These are phyloP conservation scores for Bombus polaris DNA, from an alignment of 1,140 invertebrate species.

Conservation along the genomic window DNA sequence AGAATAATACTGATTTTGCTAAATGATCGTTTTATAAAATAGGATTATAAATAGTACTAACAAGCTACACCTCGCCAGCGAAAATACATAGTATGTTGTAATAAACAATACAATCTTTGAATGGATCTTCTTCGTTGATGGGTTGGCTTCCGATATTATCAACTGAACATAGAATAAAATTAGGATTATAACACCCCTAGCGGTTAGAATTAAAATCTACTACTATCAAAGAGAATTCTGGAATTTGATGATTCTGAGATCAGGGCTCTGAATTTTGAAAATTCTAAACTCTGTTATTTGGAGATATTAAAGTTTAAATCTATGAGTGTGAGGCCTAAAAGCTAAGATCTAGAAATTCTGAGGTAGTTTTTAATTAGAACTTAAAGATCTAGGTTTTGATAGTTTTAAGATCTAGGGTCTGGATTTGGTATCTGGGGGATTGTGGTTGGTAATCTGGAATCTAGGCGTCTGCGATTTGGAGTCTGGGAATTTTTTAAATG, in stretches of 20 bases:
- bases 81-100: neutral
- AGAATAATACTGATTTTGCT: neutral
- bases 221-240: too few species aligned
- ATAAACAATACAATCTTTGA: neutral
- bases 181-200: too few species aligned
- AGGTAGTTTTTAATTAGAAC: neutral
- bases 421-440: neutral
- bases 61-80: too few species aligned
- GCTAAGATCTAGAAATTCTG: neutral
- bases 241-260: too few species aligned
- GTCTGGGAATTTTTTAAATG: neutral
- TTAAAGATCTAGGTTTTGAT: neutral
- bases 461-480: neutral
- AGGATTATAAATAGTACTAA: too few species aligned
- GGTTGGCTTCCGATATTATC: too few species aligned
- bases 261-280: neutral
- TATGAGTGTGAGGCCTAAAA: neutral
- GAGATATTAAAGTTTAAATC: neutral
- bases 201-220: too few species aligned
- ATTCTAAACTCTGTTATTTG: neutral
- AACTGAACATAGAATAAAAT: too few species aligned
- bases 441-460: neutral
- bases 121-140: too few species aligned
- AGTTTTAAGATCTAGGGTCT: neutral
- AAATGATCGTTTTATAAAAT: neutral